Evolutionary conservation across 2,113 vertebrate genomes (phyloP).

Genomic region (Onychostruthus taczanowskii): DNA sequence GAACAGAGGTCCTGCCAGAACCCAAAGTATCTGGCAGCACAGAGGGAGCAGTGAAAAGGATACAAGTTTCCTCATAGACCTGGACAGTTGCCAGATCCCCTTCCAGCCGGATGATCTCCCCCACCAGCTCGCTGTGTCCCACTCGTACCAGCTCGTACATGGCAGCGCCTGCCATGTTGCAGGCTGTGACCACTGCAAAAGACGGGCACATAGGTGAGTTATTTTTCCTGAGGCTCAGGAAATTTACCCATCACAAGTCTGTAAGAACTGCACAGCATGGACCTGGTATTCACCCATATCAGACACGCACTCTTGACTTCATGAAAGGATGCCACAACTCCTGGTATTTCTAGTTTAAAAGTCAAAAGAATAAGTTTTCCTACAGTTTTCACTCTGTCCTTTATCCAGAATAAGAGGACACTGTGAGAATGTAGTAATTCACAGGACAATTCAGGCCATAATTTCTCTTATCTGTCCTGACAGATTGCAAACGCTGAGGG

Average conservation of each 20-base stretch:
- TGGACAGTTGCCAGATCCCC: conserved; percentile 98
- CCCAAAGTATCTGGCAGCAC: neutral
- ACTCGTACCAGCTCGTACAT: conserved; percentile 98
- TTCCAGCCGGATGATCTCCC: conserved; percentile 96
- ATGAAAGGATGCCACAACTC: neutral
- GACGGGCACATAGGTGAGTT: neutral
- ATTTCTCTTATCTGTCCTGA: neutral
- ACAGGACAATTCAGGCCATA: neutral
- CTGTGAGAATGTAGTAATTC: neutral
- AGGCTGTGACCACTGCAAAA: conserved; percentile 89
- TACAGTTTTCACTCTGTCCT: neutral
- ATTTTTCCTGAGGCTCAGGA: neutral
- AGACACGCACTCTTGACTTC: neutral
- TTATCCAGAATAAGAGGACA: neutral
- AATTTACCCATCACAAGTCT: neutral
- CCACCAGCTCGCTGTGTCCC: conserved; percentile 93
- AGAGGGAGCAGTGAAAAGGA: conserved; percentile 74
- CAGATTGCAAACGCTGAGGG: neutral
- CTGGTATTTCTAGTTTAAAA: neutral
- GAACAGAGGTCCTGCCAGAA: neutral
- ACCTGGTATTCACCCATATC: neutral
- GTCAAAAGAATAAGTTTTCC: neutral
- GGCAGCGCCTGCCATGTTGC: conserved; percentile 94
- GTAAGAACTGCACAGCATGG: neutral
- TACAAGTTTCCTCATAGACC: conserved; percentile 99